Evolutionary conservation across 2,113 vertebrate species (phyloP).

Genomic region (Sialia sialis): DNA sequence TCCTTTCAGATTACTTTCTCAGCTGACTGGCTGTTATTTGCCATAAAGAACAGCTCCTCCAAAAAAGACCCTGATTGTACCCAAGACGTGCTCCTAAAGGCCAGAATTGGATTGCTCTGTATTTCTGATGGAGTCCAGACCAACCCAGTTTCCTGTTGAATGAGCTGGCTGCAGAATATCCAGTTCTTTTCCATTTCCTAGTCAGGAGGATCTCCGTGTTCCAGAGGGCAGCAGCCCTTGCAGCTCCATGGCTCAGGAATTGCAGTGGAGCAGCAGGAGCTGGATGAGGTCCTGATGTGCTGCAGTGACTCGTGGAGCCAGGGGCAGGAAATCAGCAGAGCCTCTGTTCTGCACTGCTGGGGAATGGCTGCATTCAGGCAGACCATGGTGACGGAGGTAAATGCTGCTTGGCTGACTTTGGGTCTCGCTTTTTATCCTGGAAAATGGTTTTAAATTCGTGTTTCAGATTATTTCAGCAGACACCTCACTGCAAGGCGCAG

Average conservation of each 20-base stretch:
- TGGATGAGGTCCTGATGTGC: not conserved
- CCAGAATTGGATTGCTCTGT: not conserved
- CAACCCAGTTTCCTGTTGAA: not conserved
- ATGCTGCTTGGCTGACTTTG: slow-evolving; percentile 8
- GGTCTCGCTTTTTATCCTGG: slow-evolving; percentile 15
- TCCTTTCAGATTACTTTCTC: not conserved
- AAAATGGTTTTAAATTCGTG: slow-evolving; percentile 16
- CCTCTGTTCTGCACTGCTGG: not conserved
- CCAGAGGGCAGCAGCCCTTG: not conserved
- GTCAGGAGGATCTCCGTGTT: not conserved
- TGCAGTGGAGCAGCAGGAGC: not conserved
- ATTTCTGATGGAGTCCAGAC: not conserved
- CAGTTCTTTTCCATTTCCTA: not conserved
- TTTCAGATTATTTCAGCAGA: slow-evolving; percentile 14
- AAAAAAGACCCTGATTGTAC: not conserved
- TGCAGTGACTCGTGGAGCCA: not conserved
- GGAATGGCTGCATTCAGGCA: not conserved
- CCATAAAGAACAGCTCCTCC: not conserved
- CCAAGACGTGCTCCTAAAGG: not conserved
- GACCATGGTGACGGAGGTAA: not conserved
- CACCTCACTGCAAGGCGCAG: slow-evolving; percentile 16
- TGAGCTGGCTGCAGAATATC: not conserved
- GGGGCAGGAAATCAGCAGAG: not conserved
- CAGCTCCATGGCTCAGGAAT: not conserved
- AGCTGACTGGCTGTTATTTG: not conserved